phyloP scores from a whole-genome alignment of 2,888 invertebrate genomes.

The Bellardia bayeri region DNA sequence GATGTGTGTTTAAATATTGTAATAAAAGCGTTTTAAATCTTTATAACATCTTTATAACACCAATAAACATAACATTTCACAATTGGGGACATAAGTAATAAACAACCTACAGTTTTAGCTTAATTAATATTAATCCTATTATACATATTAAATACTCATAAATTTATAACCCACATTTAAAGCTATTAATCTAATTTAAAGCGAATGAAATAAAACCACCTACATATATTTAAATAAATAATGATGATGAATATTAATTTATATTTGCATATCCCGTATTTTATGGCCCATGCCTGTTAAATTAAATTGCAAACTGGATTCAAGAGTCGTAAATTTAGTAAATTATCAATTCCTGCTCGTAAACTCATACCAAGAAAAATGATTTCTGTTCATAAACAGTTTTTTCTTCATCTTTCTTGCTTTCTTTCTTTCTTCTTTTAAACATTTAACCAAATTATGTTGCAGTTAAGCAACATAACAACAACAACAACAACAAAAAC shows the following conservation, averaged over 20 bases:
- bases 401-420: background rate
- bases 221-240: background rate
- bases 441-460: conserved; percentile 61
- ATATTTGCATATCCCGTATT: background rate
- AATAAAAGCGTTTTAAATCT: background rate
- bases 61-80: conserved; percentile 5
- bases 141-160: background rate
- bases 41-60: background rate
- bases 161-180: background rate
- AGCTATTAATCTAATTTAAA: background rate
- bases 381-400: background rate
- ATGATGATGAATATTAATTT: background rate
- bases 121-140: conserved; percentile 6
- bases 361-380: background rate
- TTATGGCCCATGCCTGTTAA: background rate
- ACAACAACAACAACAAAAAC: conserved; percentile 24
- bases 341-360: conserved; percentile 14
- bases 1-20: background rate
- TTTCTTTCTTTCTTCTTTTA: conserved; percentile 6
- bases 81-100: background rate
- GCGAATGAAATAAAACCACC: background rate
- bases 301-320: conserved; percentile 5
- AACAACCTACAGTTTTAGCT: background rate
- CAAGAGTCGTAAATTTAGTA: background rate
- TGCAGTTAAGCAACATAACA: conserved; percentile 12